Evolutionary conservation across 2,888 invertebrate genomes (phyloP).

Genomic region (Nematopogon swammerdamellus): DNA sequence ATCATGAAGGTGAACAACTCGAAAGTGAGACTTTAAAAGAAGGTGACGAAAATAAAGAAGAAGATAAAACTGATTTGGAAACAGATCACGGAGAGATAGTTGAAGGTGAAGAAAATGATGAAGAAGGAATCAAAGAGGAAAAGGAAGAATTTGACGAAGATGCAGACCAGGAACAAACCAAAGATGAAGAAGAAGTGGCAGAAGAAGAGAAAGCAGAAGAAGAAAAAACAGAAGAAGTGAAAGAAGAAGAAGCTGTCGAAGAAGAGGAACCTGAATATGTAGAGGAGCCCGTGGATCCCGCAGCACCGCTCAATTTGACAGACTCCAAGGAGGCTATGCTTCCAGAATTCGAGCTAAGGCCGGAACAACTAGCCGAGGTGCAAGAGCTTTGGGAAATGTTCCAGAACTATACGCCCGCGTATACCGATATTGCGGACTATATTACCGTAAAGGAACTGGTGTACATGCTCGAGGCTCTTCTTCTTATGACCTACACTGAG

Average conservation of each 20-base stretch:
- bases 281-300: conserved; percentile 39
- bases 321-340: conserved; percentile 36
- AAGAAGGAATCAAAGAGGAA: too few relatives aligned
- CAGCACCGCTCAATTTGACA: conserved; percentile 33
- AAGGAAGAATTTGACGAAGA: too few relatives aligned
- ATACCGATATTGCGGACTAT: conserved; percentile 32
- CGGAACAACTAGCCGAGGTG: conserved; percentile 39
- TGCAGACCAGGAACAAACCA: too few relatives aligned
- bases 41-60: too few relatives aligned
- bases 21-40: not conserved
- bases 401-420: conserved; percentile 41
- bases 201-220: conserved; percentile 13
- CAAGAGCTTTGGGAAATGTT: conserved; percentile 38
- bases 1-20: conserved; percentile 2
- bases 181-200: conserved; percentile 15
- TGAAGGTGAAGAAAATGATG: too few relatives aligned
- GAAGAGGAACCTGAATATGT: conserved; percentile 30
- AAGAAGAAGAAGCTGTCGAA: conserved; percentile 18
- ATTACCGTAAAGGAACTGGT: conserved; percentile 38
- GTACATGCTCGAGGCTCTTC: conserved; percentile 37
- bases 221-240: conserved; percentile 16
- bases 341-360: conserved; percentile 30
- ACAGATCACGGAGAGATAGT: too few relatives aligned
- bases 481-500: conserved; percentile 34
- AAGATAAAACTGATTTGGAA: too few relatives aligned